A percentile compares a stretch with the other conserved stretches of the same genome.
phyloP scores from a whole-genome alignment of 2,113 vertebrate species.

The Bubalus kerabau region DNA sequence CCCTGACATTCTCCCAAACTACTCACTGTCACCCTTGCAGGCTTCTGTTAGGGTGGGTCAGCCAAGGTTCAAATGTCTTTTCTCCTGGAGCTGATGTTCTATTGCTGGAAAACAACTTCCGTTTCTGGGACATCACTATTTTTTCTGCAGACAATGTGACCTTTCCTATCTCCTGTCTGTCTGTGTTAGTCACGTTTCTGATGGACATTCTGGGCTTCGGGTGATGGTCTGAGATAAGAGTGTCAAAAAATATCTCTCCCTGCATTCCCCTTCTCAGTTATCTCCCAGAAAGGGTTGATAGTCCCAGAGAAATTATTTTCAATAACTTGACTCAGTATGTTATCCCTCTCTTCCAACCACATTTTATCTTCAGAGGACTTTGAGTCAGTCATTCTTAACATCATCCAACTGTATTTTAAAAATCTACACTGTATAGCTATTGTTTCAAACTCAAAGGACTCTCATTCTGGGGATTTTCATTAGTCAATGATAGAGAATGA shows the following conservation, averaged over 20 bases:
- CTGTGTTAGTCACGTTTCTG: not conserved
- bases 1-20: not conserved
- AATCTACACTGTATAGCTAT: not conserved
- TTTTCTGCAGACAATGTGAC: not conserved
- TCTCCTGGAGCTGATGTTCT: not conserved
- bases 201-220: not conserved
- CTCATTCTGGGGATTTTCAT: not conserved
- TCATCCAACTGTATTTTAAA: not conserved
- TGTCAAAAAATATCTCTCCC: slow-evolving; percentile 7
- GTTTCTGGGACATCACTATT: not conserved
- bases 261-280: not conserved
- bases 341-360: not conserved
- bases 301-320: not conserved
- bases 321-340: not conserved
- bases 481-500: not conserved
- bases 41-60: not conserved
- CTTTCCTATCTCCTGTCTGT: slow-evolving; percentile 23
- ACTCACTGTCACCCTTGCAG: not conserved
- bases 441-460: not conserved
- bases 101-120: not conserved
- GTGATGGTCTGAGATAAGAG: not conserved
- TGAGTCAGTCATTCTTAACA: not conserved
- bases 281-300: not conserved
- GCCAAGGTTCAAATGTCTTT: slow-evolving; percentile 65
- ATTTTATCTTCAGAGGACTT: not conserved